Conservation (phyloP, 2,113 vertebrate species). For the Microcebus jonahi region DNA sequence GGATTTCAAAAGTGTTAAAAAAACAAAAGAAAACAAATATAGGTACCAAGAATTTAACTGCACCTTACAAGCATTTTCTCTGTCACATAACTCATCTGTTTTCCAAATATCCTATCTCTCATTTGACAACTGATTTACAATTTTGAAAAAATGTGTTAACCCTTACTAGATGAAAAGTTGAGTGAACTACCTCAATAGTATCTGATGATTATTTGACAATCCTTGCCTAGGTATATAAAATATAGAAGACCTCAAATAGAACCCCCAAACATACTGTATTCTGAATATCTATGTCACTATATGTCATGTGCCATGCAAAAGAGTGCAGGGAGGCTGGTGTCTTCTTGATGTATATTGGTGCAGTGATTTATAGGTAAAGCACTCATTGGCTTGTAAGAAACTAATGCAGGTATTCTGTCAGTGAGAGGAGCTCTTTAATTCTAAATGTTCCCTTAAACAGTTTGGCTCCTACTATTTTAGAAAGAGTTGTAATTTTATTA, state of each 20-base stretch:
- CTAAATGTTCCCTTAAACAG: background rate
- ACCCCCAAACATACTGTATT: background rate
- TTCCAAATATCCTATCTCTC: background rate
- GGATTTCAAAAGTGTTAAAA: background rate
- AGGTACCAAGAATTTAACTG: background rate
- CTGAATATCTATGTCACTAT: background rate
- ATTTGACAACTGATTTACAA: constrained; percentile 1
- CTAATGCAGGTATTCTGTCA: background rate
- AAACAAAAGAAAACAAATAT: background rate
- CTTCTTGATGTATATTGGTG: background rate
- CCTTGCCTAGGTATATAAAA: background rate
- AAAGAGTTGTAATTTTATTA: background rate
- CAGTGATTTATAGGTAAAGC: background rate
- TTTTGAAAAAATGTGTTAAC: background rate
- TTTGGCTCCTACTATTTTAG: background rate
- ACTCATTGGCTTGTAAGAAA: background rate
- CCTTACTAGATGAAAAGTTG: background rate
- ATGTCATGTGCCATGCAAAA: background rate
- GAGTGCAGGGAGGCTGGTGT: background rate
- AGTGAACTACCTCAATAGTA: background rate
- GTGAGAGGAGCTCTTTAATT: background rate
- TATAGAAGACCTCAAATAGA: background rate
- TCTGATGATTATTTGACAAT: background rate
- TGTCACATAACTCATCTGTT: background rate
- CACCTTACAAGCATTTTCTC: background rate